phyloP scores from a whole-genome alignment of 2,113 vertebrate genomes.

The Drymodes brunneopygia region DNA sequence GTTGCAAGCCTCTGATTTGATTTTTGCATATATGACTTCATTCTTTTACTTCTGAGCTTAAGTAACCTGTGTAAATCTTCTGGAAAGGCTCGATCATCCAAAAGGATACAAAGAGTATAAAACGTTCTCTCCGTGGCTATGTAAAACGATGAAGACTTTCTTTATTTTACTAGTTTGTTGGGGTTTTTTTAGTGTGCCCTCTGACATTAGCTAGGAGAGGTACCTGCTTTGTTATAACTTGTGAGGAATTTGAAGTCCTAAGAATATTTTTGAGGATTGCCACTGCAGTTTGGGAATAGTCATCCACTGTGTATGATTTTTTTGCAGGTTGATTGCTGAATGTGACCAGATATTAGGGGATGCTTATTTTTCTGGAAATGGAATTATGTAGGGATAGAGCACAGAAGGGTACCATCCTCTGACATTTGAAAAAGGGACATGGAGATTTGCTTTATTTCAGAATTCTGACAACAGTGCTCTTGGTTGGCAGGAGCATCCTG shows the following conservation, averaged over 20 bases:
- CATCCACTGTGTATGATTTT: background rate
- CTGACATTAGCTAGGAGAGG: background rate
- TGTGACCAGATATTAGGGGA: background rate
- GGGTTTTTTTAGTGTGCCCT: background rate
- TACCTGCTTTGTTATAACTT: accelerated
- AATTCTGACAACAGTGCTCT: background rate
- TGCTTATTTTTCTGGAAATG: background rate
- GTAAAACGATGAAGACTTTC: background rate
- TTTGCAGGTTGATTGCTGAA: background rate
- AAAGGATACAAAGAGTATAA: background rate
- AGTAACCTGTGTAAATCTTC: too few species aligned
- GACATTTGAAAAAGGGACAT: background rate
- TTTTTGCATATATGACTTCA: accelerated
- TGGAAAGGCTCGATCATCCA: background rate
- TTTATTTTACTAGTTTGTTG: background rate
- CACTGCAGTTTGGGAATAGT: background rate
- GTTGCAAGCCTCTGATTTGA: background rate
- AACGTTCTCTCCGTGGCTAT: accelerated
- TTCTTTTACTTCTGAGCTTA: background rate
- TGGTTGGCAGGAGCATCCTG: background rate
- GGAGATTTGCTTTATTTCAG: too few species aligned
- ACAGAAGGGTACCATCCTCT: background rate
- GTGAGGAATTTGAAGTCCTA: background rate
- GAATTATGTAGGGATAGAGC: background rate
- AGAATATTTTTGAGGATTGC: background rate